These are phyloP conservation scores for Hypsopygia costalis DNA, from an alignment of 2,888 invertebrate genomes.

Conservation along the genomic window DNA sequence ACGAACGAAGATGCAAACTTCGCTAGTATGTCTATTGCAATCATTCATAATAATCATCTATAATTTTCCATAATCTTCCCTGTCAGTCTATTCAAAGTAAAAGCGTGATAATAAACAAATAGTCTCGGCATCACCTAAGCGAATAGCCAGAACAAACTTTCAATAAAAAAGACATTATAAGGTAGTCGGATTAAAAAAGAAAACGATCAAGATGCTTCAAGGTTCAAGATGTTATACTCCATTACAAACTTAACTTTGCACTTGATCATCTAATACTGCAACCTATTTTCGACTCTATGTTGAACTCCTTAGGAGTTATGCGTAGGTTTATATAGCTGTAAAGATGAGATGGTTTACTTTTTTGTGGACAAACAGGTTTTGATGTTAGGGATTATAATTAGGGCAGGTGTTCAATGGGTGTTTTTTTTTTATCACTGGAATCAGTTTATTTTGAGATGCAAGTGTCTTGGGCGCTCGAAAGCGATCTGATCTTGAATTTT, in stretches of 20 bases:
- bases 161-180: slow-evolving; percentile 63
- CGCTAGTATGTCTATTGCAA: too few relatives aligned
- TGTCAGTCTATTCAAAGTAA: too few relatives aligned
- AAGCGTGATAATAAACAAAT: neutral
- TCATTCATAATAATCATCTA: too few relatives aligned
- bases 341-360: slow-evolving; percentile 24
- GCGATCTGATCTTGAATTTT: slow-evolving; percentile 5
- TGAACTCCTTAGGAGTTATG: slow-evolving; percentile 5
- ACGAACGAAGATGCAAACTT: too few relatives aligned
- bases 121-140: slow-evolving; percentile 1
- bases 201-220: slow-evolving; percentile 29
- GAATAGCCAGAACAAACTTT: slow-evolving; percentile 29
- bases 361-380: slow-evolving; percentile 49
- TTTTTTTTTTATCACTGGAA: slow-evolving; percentile 38
- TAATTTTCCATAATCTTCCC: too few relatives aligned
- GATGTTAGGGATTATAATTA: slow-evolving; percentile 57
- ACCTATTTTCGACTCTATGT: slow-evolving; percentile 25
- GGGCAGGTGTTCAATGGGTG: slow-evolving; percentile 64
- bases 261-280: neutral
- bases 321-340: slow-evolving; percentile 2
- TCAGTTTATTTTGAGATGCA: slow-evolving; percentile 11
- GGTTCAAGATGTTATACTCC: slow-evolving; percentile 34
- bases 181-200: slow-evolving; percentile 52
- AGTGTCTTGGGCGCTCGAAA: neutral
- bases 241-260: slow-evolving; percentile 18